Evolutionary conservation across 2,888 invertebrate genomes (phyloP).

Genomic region (Rotaria socialis): DNA sequence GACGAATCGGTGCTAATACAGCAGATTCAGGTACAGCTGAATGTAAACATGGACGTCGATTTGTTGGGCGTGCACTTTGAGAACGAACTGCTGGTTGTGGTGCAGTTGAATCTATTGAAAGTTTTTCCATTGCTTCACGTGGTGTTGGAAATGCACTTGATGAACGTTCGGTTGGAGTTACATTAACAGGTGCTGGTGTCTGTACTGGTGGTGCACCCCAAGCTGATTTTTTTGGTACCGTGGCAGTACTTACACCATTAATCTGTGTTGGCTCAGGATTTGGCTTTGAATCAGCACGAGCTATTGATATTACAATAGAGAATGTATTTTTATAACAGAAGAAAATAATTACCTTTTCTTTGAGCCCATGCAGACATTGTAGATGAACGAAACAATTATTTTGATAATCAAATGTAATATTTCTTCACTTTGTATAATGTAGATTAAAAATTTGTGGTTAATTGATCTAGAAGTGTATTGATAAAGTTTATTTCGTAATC

Average conservation of each 20-base stretch:
- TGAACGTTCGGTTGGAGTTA: not conserved
- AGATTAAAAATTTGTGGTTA: no score
- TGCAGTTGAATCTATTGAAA: not conserved
- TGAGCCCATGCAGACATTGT: not conserved
- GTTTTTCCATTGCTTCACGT: conserved; percentile 1
- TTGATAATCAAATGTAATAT: no score
- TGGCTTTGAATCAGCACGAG: not conserved
- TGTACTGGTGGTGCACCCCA: not conserved
- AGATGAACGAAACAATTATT: no score
- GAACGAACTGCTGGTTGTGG: not conserved
- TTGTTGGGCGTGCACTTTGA: not conserved
- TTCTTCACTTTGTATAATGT: no score
- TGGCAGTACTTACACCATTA: not conserved
- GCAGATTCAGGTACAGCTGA: conserved; percentile 12
- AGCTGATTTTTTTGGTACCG: not conserved
- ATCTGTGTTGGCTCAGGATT: not conserved
- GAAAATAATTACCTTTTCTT: not conserved
- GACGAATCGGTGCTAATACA: not conserved
- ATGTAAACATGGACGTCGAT: not conserved
- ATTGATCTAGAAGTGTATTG: no score
- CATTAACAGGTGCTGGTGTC: not conserved
- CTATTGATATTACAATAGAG: not conserved
- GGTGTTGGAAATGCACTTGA: not conserved
- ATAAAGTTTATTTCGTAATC: no score
- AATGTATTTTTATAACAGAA: no score